Evolutionary conservation across 1,140 invertebrate species (phyloP).

Genomic region (Popillia japonica): DNA sequence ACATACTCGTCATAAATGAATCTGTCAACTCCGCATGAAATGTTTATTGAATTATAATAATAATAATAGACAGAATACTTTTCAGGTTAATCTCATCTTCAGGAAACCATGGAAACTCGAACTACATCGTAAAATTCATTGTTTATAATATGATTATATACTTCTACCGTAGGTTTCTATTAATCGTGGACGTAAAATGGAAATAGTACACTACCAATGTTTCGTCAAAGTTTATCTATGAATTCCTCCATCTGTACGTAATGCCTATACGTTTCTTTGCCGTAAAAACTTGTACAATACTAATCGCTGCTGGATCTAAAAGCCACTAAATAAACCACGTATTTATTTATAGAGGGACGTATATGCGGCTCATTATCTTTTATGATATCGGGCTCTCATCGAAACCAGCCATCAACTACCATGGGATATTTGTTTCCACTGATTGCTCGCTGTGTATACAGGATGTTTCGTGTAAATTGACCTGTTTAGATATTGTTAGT

Average conservation of each 20-base stretch:
- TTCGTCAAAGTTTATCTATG: neutral
- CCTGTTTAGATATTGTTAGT: too few species aligned
- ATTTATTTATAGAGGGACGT: slow-evolving; percentile 7
- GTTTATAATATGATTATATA: neutral
- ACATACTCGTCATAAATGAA: neutral
- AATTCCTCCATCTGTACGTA: neutral
- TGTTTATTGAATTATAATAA: neutral
- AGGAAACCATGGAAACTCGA: neutral
- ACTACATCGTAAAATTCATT: neutral
- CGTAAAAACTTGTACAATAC: neutral
- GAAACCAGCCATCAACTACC: neutral
- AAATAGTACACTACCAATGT: neutral
- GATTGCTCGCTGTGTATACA: too few species aligned
- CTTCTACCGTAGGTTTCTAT: neutral
- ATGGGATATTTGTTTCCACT: neutral
- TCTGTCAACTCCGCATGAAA: neutral
- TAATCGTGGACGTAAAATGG: neutral
- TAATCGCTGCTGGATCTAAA: neutral
- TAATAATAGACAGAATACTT: too few species aligned
- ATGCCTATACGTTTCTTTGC: neutral
- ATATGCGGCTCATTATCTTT: slow-evolving; percentile 1
- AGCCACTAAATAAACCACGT: slow-evolving; percentile 6
- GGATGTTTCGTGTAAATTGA: too few species aligned
- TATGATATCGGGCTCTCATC: slow-evolving; percentile 13
- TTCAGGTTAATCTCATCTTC: too few species aligned